Conservation (phyloP, 2,888 invertebrate genomes). For the Zelleria hepariella region DNA sequence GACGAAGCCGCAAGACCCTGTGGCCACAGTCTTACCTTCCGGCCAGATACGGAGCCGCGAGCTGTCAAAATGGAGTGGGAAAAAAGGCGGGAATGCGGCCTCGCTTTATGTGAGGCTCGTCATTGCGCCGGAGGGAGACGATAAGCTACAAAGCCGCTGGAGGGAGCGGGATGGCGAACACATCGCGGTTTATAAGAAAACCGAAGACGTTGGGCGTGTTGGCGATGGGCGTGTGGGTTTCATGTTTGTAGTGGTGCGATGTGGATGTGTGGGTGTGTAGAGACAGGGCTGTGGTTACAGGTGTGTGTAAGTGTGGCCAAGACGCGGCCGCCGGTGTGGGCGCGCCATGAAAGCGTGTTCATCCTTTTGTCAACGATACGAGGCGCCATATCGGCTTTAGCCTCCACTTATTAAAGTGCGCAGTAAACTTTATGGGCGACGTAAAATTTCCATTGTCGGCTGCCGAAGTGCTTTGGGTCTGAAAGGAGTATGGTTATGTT, state of each 20-base stretch:
- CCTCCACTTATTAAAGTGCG: constrained; percentile 66
- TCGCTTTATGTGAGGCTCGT: constrained; percentile 72
- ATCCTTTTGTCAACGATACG: constrained; percentile 70
- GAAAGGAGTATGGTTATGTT: background rate
- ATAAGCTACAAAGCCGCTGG: constrained; percentile 19
- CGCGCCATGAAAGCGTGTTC: constrained; percentile 31
- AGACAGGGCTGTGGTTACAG: constrained; percentile 16
- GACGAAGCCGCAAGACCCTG: constrained; percentile 19
- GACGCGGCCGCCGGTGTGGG: constrained; percentile 37
- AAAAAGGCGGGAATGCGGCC: constrained; percentile 74
- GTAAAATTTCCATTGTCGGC: constrained; percentile 58
- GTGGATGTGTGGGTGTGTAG: constrained; percentile 32
- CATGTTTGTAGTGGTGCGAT: constrained; percentile 44
- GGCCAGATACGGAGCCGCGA: constrained; percentile 72
- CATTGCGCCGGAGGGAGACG: constrained; percentile 60
- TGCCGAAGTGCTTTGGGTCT: constrained; percentile 3
- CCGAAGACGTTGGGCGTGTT: constrained; percentile 73
- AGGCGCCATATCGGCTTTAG: constrained; percentile 51
- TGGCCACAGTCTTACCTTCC: constrained; percentile 64
- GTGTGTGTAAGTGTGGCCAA: constrained; percentile 36
- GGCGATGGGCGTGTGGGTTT: constrained; percentile 69
- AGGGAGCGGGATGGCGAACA: constrained; percentile 53
- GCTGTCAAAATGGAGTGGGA: constrained; percentile 73
- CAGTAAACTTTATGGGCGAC: constrained; percentile 58
- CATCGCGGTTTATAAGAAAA: constrained; percentile 73